Evolutionary conservation across 2,113 vertebrate species (phyloP).

Genomic region (Leptobrachium ailaonicum): DNA sequence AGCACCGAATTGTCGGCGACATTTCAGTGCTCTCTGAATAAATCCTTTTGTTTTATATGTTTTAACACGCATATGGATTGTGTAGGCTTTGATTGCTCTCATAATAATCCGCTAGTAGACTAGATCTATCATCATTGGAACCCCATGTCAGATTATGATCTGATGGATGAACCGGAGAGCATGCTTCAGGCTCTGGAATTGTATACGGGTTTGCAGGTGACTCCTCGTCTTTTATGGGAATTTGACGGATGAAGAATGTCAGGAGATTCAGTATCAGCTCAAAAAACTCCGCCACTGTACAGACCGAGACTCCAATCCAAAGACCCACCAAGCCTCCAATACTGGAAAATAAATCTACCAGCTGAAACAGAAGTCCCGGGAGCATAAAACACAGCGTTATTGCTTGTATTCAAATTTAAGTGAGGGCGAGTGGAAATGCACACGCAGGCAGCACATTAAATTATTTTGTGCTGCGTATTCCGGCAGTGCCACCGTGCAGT

Average conservation of each 20-base stretch:
- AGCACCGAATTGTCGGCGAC: too few relatives aligned
- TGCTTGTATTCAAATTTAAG: too few relatives aligned
- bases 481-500: too few relatives aligned
- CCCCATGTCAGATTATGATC: constrained; percentile 6
- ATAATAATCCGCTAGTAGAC: constrained; percentile 1
- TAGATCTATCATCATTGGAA: constrained; percentile 23
- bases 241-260: constrained; percentile 31
- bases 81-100: not conserved
- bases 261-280: constrained; percentile 45
- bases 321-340: constrained; percentile 48
- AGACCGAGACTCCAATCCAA: constrained; percentile 50
- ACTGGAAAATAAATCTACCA: constrained; percentile 45
- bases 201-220: constrained; percentile 41
- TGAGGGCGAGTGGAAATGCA: too few relatives aligned
- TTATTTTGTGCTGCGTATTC: too few relatives aligned
- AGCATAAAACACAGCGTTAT: too few relatives aligned
- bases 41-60: not conserved
- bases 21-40: not conserved
- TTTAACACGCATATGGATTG: constrained; percentile 22
- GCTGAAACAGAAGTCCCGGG: constrained; percentile 4
- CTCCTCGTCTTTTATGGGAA: constrained; percentile 7
- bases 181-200: not conserved
- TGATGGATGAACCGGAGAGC: not conserved
- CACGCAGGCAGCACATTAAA: too few relatives aligned
- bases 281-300: constrained; percentile 47